phyloP scores from a whole-genome alignment of 2,113 vertebrate genomes.

The Gnathonemus echidnorhynchus region DNA sequence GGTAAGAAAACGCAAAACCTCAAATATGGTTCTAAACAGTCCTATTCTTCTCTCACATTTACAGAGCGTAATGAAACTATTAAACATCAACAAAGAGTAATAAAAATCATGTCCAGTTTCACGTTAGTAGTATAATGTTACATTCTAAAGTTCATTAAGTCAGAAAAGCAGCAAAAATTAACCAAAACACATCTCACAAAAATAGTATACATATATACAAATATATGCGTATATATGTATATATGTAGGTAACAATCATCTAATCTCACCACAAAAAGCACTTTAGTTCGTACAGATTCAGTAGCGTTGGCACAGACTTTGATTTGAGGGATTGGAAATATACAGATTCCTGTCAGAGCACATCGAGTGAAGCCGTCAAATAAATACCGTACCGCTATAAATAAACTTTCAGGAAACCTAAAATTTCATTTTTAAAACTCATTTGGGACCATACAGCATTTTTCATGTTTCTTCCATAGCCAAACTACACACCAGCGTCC shows the following conservation, averaged over 20 bases:
- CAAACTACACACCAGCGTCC: background rate
- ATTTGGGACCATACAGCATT: slow-evolving; percentile 4
- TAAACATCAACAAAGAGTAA: slow-evolving; percentile 75
- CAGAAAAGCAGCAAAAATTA: slow-evolving; percentile 70
- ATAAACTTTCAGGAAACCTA: background rate
- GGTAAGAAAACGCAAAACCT: slow-evolving; percentile 73
- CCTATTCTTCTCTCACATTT: slow-evolving; percentile 71
- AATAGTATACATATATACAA: slow-evolving; percentile 20
- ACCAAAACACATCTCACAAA: slow-evolving; percentile 64
- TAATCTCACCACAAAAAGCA: slow-evolving; percentile 68
- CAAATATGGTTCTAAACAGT: slow-evolving; percentile 64
- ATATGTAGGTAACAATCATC: slow-evolving; percentile 55
- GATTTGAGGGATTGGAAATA: slow-evolving; percentile 15
- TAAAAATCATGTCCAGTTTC: slow-evolving; percentile 73
- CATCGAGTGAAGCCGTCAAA: background rate
- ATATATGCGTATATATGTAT: slow-evolving; percentile 41
- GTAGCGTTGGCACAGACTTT: slow-evolving; percentile 73
- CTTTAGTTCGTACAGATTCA: slow-evolving; percentile 74
- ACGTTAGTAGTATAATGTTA: slow-evolving; percentile 81
- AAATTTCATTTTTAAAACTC: slow-evolving; percentile 2
- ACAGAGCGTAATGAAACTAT: slow-evolving; percentile 77
- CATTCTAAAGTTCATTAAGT: slow-evolving; percentile 81
- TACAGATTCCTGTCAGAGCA: slow-evolving; percentile 3
- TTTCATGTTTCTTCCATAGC: background rate
- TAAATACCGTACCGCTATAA: background rate